Base-by-base conservation (phyloP, 2,888 invertebrate species). In the Orthonychiurus folsomi region DNA sequence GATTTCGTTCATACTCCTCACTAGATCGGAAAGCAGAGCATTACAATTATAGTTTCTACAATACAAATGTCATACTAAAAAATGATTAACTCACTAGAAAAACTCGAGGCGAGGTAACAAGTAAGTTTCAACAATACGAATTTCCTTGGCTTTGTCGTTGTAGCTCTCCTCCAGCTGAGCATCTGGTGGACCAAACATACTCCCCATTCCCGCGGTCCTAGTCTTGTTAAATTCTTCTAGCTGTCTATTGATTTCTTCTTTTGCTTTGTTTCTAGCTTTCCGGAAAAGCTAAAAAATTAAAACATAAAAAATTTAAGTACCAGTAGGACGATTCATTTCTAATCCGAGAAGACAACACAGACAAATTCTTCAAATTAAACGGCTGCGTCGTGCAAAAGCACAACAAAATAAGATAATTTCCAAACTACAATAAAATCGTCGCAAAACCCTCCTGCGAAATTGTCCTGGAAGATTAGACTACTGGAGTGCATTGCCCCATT, bases 181-280 rank as follows among this genome's bases (percentile, higher is more conserved):
- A 79, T 93, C 93, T 24, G 85, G 83, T 0, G 93, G 91, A 0
- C 94, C 95, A 78, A 89, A 95, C 71, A 96, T 83, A 58, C 87
- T 87, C 18, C 89, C 93, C 65, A 95, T 80, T 1, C 95, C 95
- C 47, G 93, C 88, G 48, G 87, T 89, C 71, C 93, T 80, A 78
- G 94, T 94, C 73, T 87, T 87, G 75, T 93, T 87, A 79, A 89
- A 89, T 77, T 93, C 92, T 27, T 84, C 84, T 59, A 94, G 80
- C 74, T 88, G 87, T 72, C 86, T 86, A 60, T 85, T 84, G 59
- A 93, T 79, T 76, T 90, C 90, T 71, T 88, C 87, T 74, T 87
- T 86, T 3, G 92, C 91, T 73, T 87, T 85, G 69, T 84, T 84
- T 50, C 95, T 82, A 59, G 94, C 92, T 74, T 92, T 90, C 79